phyloP scores from a whole-genome alignment of 2,888 invertebrate species.

The Drosophila suboccidentalis region DNA sequence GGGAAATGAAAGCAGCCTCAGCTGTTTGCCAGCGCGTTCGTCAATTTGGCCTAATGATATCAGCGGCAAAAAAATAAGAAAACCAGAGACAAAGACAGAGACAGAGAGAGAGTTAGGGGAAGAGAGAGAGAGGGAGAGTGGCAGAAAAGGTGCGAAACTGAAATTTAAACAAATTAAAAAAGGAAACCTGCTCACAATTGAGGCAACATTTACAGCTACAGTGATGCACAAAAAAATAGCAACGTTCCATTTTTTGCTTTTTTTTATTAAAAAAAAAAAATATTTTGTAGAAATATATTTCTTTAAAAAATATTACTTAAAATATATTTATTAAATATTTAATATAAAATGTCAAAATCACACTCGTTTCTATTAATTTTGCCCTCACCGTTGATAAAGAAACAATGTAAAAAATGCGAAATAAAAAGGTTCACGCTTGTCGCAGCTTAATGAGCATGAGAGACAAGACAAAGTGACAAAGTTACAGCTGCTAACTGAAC shows the following conservation, averaged over 20 bases:
- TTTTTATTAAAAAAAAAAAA: no score
- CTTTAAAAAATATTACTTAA: no score
- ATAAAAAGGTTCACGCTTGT: slow-evolving; percentile 57
- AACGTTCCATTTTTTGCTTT: no score
- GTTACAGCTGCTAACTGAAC: slow-evolving; percentile 53
- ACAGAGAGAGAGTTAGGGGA: slow-evolving; percentile 18
- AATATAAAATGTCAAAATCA: no score
- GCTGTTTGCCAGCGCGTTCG: slow-evolving; percentile 74
- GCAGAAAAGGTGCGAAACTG: slow-evolving; percentile 75
- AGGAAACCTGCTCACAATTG: slow-evolving; percentile 55
- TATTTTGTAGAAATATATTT: no score
- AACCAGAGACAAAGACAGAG: not conserved
- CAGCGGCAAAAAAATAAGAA: slow-evolving; percentile 38
- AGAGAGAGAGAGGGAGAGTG: not conserved
- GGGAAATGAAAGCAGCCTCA: slow-evolving; percentile 58
- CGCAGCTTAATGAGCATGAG: slow-evolving; percentile 71
- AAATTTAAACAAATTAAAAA: slow-evolving; percentile 80
- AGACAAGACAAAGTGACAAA: slow-evolving; percentile 60
- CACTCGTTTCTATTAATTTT: not conserved
- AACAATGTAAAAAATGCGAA: slow-evolving; percentile 7
- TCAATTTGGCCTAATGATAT: slow-evolving; percentile 78
- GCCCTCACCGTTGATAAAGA: slow-evolving; percentile 16
- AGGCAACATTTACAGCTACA: slow-evolving; percentile 27
- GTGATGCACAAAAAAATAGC: no score
- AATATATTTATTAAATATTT: no score